A percentile compares a stretch with the other conserved stretches of the same genome.
phyloP scores from a whole-genome alignment of 2,797 vertebrate genomes.

The Chiloscyllium punctatum region DNA sequence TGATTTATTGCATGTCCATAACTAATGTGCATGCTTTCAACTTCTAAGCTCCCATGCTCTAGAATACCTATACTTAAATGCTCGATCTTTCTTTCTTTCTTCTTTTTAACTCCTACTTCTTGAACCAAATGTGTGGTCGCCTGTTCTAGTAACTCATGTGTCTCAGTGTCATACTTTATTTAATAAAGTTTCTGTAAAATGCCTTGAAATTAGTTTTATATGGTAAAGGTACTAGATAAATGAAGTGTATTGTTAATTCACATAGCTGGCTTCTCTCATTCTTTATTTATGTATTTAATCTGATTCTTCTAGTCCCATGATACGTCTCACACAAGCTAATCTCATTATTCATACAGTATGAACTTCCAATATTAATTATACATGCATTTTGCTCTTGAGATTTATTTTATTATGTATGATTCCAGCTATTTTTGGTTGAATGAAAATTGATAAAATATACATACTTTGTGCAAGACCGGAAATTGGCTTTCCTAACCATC shows the following conservation, averaged over 20 bases:
- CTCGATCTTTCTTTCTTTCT: background rate
- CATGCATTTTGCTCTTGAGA: background rate
- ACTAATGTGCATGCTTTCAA: background rate
- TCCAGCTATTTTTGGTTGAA: background rate
- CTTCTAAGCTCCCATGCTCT: background rate
- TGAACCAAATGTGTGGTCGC: background rate
- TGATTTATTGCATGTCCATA: background rate
- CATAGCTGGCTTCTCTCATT: background rate
- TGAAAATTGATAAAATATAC: background rate
- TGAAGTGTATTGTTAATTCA: background rate
- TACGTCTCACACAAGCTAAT: background rate
- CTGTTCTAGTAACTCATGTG: too few species aligned
- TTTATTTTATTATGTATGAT: background rate
- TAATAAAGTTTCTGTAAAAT: too few species aligned
- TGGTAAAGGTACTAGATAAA: background rate
- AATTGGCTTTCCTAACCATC: background rate
- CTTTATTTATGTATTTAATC: background rate
- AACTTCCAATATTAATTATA: background rate
- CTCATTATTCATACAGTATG: background rate
- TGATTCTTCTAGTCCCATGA: background rate
- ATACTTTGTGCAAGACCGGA: background rate
- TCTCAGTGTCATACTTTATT: too few species aligned
- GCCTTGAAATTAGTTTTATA: background rate
- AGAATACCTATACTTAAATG: background rate
- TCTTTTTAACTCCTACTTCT: background rate